phyloP scores from a whole-genome alignment of 2,797 vertebrate species.

The Eulemur albifrons region DNA sequence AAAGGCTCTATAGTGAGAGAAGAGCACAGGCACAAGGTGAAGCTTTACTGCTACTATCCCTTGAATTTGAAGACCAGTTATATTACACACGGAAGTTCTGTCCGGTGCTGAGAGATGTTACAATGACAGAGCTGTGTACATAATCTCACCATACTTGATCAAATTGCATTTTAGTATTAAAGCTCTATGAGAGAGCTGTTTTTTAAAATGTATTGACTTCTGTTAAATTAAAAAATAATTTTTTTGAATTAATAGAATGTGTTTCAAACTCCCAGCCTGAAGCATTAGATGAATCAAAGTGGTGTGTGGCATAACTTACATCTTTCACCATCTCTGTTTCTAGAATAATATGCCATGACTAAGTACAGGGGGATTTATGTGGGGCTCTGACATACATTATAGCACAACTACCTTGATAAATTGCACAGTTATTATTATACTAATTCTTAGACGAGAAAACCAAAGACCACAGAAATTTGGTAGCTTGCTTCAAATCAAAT shows the following conservation, averaged over 20 bases:
- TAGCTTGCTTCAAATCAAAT: neutral
- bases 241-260: conserved; percentile 1
- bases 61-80: neutral
- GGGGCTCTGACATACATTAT: neutral
- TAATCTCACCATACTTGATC: neutral
- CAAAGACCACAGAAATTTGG: neutral
- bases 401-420: neutral
- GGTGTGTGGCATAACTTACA: neutral
- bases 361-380: neutral
- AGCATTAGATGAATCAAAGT: neutral
- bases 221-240: conserved; percentile 36
- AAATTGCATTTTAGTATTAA: neutral
- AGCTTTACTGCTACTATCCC: neutral
- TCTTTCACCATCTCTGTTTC: neutral
- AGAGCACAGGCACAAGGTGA: neutral
- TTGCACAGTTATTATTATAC: neutral
- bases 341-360: neutral
- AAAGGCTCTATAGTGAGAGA: neutral
- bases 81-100: neutral
- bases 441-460: conserved; percentile 26
- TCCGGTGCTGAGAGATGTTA: neutral
- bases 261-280: neutral
- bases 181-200: neutral
- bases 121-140: neutral
- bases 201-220: neutral